phyloP scores from a whole-genome alignment of 2,113 vertebrate genomes.

The Cromileptes altivelis region DNA sequence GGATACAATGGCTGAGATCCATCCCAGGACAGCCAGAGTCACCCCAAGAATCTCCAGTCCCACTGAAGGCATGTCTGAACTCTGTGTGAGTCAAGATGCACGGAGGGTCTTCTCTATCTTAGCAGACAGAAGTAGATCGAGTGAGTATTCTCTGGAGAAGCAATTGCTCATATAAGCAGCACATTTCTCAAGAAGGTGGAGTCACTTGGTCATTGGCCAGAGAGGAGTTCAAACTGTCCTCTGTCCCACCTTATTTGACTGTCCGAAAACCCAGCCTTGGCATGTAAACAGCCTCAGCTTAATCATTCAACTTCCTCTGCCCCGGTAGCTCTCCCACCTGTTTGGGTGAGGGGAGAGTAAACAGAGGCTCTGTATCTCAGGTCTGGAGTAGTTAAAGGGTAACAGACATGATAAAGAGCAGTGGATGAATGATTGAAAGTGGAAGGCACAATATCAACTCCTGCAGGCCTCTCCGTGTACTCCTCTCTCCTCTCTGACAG shows the following conservation, averaged over 20 bases:
- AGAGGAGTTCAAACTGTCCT: slow-evolving; percentile 45
- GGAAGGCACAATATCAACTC: neutral
- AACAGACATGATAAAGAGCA: slow-evolving; percentile 65
- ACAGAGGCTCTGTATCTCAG: slow-evolving; percentile 63
- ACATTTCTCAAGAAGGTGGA: slow-evolving; percentile 73
- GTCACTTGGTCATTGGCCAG: slow-evolving; percentile 69
- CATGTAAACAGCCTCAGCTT: slow-evolving; percentile 56
- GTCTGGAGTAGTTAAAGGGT: slow-evolving; percentile 77
- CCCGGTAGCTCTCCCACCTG: slow-evolving; percentile 60
- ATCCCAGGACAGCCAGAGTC: slow-evolving; percentile 88
- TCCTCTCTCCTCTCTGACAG: neutral
- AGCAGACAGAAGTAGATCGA: neutral
- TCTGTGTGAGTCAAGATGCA: neutral
- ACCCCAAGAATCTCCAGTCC: slow-evolving; percentile 92
- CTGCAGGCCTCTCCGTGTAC: slow-evolving; percentile 6
- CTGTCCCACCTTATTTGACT: slow-evolving; percentile 37
- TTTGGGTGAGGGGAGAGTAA: slow-evolving; percentile 72
- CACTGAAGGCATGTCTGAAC: slow-evolving; percentile 83
- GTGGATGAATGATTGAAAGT: slow-evolving; percentile 62
- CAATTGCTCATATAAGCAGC: slow-evolving; percentile 30
- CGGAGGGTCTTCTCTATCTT: neutral
- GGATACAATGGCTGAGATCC: slow-evolving; percentile 87
- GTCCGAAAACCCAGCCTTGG: slow-evolving; percentile 47
- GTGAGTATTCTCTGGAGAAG: neutral
- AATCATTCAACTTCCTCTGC: slow-evolving; percentile 77